Percentiles rank a stretch among this genome's conserved stretches.
phyloP scores from a whole-genome alignment of 2,797 vertebrate genomes.

The Kryptopterus vitreolus region DNA sequence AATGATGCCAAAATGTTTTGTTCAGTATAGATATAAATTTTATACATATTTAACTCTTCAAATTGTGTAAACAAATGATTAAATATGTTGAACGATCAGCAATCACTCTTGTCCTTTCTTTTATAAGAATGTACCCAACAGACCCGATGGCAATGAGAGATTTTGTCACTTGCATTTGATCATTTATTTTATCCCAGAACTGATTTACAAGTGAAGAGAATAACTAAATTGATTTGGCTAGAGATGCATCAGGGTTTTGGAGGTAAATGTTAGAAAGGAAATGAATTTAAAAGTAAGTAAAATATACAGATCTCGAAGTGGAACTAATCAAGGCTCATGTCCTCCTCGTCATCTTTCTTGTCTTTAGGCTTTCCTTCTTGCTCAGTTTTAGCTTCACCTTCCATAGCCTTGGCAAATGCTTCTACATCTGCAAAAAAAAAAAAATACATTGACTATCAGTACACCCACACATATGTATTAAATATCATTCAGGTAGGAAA shows the following conservation, averaged over 20 bases:
- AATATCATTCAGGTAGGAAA: background rate
- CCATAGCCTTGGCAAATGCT: constrained; percentile 94
- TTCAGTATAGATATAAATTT: constrained; percentile 38
- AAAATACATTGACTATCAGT: background rate
- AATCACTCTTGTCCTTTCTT: background rate
- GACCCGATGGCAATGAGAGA: background rate
- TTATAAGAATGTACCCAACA: background rate
- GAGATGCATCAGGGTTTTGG: background rate
- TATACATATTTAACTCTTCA: constrained; percentile 60
- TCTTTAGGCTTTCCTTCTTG: constrained; percentile 82
- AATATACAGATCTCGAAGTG: background rate
- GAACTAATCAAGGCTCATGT: constrained; percentile 92
- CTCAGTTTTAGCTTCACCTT: constrained; percentile 70
- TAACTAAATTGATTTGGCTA: background rate
- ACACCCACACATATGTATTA: background rate
- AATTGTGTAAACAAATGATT: constrained; percentile 13
- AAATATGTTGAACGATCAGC: background rate
- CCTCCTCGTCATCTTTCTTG: constrained; percentile 93
- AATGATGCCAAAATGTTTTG: constrained; percentile 28
- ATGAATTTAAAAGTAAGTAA: background rate
- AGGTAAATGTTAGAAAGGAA: background rate
- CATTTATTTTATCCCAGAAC: constrained; percentile 28
- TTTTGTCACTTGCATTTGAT: background rate
- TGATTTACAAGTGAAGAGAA: constrained; percentile 15
- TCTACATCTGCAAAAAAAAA: constrained; percentile 80